phyloP scores from a whole-genome alignment of 1,140 invertebrate genomes.

The Drosophila elegans region DNA sequence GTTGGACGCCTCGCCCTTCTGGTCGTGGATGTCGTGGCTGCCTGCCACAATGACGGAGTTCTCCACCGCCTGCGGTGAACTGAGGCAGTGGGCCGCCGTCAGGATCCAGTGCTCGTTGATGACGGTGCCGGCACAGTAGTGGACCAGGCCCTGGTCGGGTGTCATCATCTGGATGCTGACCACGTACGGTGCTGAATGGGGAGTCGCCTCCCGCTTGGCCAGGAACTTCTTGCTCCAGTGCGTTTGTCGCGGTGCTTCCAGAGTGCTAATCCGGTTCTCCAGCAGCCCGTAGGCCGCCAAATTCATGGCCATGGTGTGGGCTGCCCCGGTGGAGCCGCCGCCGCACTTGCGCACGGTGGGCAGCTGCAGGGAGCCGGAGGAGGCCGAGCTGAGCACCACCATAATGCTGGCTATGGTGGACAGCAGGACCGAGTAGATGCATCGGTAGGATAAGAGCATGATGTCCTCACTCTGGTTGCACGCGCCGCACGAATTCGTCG shows the following conservation, averaged over 20 bases:
- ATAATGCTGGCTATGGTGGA: conserved; percentile 76
- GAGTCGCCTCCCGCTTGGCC: conserved; percentile 75
- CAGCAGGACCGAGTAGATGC: conserved; percentile 65
- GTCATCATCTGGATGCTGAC: conserved; percentile 82
- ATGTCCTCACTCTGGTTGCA: conserved; percentile 76
- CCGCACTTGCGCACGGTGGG: conserved; percentile 64
- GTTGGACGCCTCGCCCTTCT: conserved; percentile 47
- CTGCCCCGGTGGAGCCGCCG: conserved; percentile 23
- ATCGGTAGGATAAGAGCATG: conserved; percentile 73
- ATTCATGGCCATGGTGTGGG: conserved; percentile 59
- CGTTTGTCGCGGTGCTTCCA: conserved; percentile 65
- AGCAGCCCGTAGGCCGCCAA: conserved; percentile 60
- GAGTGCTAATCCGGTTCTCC: conserved; percentile 71
- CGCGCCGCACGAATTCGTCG: conserved; percentile 65
- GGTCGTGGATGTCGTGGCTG: conserved; percentile 72
- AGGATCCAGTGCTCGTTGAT: conserved; percentile 83
- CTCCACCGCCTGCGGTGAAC: conserved; percentile 61
- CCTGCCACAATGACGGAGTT: conserved; percentile 79
- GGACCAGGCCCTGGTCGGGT: conserved; percentile 68
- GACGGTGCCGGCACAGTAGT: conserved; percentile 81
- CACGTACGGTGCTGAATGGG: conserved; percentile 81
- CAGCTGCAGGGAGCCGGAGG: conserved; percentile 55
- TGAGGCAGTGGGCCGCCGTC: conserved; percentile 81
- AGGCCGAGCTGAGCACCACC: conserved; percentile 68
- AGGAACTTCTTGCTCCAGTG: conserved; percentile 75